These are phyloP conservation scores for Drosophila mojavensis DNA, from an alignment of 1,140 invertebrate species.

Conservation along the genomic window DNA sequence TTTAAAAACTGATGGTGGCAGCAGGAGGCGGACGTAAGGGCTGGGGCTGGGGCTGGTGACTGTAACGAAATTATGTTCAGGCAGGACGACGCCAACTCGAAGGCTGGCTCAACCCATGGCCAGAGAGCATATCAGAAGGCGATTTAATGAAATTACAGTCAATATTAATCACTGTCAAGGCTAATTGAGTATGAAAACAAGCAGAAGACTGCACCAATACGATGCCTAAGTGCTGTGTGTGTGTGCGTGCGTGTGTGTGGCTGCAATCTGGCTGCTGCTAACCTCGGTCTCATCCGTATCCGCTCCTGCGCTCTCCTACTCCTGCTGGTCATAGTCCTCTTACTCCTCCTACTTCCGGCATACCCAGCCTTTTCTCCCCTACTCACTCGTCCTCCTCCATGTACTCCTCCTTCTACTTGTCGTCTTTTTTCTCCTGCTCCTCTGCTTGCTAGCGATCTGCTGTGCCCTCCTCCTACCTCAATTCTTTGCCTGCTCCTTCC, in stretches of 20 bases:
- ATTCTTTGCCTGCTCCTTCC: too few species aligned
- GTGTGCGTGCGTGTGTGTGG: neutral
- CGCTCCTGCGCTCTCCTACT: too few species aligned
- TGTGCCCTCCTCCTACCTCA: too few species aligned
- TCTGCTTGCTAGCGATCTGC: too few species aligned
- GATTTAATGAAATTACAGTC: slow-evolving; percentile 80
- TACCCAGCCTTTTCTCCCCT: too few species aligned
- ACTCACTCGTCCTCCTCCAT: too few species aligned
- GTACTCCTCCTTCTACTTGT: too few species aligned
- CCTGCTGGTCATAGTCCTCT: too few species aligned
- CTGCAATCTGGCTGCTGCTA: neutral
- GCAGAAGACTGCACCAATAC: slow-evolving; percentile 30
- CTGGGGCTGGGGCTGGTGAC: neutral
- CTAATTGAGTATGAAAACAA: slow-evolving; percentile 81
- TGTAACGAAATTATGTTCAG: slow-evolving; percentile 66
- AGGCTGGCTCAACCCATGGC: neutral
- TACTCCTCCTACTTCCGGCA: too few species aligned
- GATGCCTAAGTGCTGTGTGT: neutral
- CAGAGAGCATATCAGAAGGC: slow-evolving; percentile 68
- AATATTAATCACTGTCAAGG: slow-evolving; percentile 78
- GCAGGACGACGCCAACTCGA: neutral
- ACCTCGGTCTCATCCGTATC: too few species aligned
- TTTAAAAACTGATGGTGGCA: neutral
- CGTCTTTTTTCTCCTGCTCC: too few species aligned
- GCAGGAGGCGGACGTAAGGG: too few species aligned